Base-by-base conservation (phyloP, 1,140 invertebrate genomes). In the Probaryconus sp. region DNA sequence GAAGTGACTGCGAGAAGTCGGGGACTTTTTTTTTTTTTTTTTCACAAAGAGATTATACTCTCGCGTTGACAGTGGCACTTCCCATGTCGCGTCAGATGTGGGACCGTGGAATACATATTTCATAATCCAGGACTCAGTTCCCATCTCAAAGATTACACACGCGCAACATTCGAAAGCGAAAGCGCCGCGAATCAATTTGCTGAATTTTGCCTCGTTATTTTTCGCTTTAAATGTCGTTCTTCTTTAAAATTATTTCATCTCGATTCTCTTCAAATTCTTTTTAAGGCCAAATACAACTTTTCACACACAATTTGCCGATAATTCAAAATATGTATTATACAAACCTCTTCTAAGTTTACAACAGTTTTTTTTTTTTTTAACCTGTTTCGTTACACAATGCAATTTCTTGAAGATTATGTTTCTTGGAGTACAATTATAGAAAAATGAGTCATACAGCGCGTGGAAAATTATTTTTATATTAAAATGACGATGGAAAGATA, bases 131-230 rank as follows among this genome's bases (percentile, higher is more conserved):
- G 14, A 9, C 26, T 43, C n/a, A 7, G 40, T 71, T 77, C 76
- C 45, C 76, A 77, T 70, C 76, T 61, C 17, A 70, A 63, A 56
- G 75, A 77, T 74, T 74, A 67, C 64, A 26, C 18, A 31, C 56
- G 58, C 58, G 47, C 42, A 56, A 64, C n/a, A n/a, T 71, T 63
- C 51, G 47, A 78, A 78, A 78, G 76, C 71, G 70, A 71, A 78
- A 74, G 75, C 65, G 53, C 53, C 35, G 58, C 64, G 40, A 77
- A 70, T 74, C 76, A 71, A 74, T 77, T 67, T 68, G 55, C 38
- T 24, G 51, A 31, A 65, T 72, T 72, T 4, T 30, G 31, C 21
- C 45, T 72, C 53, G 60, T 71, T 68, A 74, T 61, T 67, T 61
- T 42, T 43, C 14, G 35, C 47, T 53, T 58, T 56, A 43, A 35